Evolutionary conservation across 2,797 vertebrate species (phyloP).

Genomic region (Callimico goeldii): DNA sequence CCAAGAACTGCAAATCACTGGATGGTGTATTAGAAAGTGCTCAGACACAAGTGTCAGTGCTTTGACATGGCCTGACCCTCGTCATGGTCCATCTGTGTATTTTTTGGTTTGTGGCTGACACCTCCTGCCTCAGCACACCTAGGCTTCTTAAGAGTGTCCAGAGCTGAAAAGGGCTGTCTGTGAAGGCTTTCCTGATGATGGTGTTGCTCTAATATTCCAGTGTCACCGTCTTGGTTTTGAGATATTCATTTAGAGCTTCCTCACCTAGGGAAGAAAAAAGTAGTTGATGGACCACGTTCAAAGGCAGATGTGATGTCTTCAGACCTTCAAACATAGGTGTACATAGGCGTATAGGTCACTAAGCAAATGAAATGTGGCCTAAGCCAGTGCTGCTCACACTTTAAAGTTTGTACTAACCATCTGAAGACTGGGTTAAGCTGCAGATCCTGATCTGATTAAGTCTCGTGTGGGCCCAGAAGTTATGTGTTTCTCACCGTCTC

Average conservation of each 20-base stretch:
- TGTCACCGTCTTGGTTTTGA: constrained; percentile 97
- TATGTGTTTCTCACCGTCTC: background rate
- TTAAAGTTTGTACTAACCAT: background rate
- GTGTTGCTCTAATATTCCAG: constrained; percentile 92
- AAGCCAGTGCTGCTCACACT: too few relatives aligned
- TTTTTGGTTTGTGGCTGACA: background rate
- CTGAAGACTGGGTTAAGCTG: background rate
- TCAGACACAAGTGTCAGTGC: background rate
- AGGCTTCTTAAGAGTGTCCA: background rate
- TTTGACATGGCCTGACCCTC: background rate
- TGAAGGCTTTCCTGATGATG: background rate
- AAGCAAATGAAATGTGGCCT: background rate
- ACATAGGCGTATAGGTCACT: background rate
- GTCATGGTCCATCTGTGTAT: accelerated
- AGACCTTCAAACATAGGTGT: background rate
- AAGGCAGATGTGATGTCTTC: background rate
- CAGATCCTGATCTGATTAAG: background rate
- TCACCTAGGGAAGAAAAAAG: constrained; percentile 88
- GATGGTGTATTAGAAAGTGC: background rate
- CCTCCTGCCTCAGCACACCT: background rate
- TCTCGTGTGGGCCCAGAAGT: accelerated
- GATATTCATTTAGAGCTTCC: constrained; percentile 96
- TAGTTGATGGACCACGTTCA: background rate
- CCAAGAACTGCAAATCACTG: background rate
- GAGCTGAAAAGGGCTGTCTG: background rate